Conservation (phyloP, 2,113 vertebrate genomes). For the Triplophysa rosa region DNA sequence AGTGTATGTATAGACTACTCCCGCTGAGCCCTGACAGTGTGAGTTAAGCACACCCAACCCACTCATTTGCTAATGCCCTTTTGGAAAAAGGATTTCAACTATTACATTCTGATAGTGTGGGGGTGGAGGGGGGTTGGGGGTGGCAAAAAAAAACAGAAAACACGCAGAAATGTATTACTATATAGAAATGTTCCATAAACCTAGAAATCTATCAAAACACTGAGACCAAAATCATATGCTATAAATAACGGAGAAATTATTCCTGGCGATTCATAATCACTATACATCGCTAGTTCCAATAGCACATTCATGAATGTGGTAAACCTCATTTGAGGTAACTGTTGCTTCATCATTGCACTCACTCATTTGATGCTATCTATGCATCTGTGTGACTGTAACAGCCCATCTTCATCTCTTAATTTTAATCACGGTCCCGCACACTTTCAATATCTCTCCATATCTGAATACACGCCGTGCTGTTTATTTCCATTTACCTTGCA, state of each 20-base stretch:
- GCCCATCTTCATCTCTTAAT: slow-evolving; percentile 53
- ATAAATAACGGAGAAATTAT: neutral
- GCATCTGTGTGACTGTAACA: slow-evolving; percentile 70
- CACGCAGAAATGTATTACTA: neutral
- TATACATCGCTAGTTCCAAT: slow-evolving; percentile 23
- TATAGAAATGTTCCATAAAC: slow-evolving; percentile 20
- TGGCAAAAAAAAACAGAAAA: slow-evolving; percentile 5
- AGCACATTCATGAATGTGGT: slow-evolving; percentile 37
- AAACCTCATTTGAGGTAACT: slow-evolving; percentile 55
- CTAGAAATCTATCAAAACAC: neutral
- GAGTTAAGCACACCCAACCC: slow-evolving; percentile 46
- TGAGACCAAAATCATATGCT: neutral
- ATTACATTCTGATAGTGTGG: slow-evolving; percentile 34
- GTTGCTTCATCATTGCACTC: slow-evolving; percentile 59
- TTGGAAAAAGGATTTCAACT: slow-evolving; percentile 28
- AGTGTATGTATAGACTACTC: slow-evolving; percentile 37
- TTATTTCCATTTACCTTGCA: slow-evolving; percentile 37
- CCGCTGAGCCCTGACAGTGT: slow-evolving; percentile 44
- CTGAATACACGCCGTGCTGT: slow-evolving; percentile 19
- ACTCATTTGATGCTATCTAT: slow-evolving; percentile 63
- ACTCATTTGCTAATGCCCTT: slow-evolving; percentile 49
- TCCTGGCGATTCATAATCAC: neutral
- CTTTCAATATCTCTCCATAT: slow-evolving; percentile 23
- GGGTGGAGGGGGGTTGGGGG: slow-evolving; percentile 31
- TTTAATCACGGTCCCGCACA: slow-evolving; percentile 58